A percentile compares a stretch with the other conserved stretches of the same genome.
These are phyloP conservation scores for Ciconia maguari DNA, from an alignment of 2,113 vertebrate genomes.

Conservation along the genomic window DNA sequence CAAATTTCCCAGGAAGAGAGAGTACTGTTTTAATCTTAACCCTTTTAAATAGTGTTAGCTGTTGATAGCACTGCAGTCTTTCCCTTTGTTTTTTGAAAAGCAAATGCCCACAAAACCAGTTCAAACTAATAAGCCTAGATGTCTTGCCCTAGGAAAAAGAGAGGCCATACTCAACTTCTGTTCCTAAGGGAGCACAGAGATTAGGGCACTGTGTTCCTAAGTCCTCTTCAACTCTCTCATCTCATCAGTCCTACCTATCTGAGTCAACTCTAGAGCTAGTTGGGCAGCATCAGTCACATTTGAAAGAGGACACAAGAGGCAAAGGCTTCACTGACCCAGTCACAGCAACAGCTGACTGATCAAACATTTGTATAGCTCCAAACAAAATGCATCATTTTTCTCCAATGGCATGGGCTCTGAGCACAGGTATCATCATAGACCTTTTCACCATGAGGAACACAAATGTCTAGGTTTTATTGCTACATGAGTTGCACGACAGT, in stretches of 20 bases:
- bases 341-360: neutral
- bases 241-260: neutral
- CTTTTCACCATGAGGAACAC: neutral
- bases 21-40: neutral
- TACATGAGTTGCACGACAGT: neutral
- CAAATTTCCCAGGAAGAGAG: neutral
- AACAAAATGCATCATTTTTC: neutral
- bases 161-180: neutral
- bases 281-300: neutral
- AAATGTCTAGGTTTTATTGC: neutral
- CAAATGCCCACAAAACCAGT: neutral
- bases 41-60: neutral
- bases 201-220: neutral
- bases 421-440: neutral
- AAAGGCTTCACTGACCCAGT: neutral
- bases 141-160: neutral
- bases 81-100: neutral
- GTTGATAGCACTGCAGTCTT: neutral
- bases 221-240: neutral
- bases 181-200: neutral
- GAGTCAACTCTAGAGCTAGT: neutral
- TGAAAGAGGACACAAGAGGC: accelerated
- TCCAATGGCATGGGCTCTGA: neutral
- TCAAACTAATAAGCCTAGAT: neutral
- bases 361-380: neutral